Evolutionary conservation across 2,797 vertebrate species (phyloP).

Genomic region (Semotilus atromaculatus): DNA sequence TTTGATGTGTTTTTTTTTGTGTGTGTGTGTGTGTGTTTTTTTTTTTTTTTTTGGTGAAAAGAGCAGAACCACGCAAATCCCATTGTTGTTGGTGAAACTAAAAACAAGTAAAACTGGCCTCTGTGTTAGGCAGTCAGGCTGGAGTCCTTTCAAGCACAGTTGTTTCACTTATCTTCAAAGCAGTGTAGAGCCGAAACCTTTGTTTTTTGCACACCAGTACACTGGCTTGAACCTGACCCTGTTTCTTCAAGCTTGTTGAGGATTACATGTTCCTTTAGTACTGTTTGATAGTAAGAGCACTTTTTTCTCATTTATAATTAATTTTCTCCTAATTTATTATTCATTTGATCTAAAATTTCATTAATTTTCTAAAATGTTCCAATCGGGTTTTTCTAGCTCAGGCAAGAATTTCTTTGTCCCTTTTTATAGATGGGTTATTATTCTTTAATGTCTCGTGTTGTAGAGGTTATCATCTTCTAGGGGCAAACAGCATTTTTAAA

Average conservation of each 20-base stretch:
- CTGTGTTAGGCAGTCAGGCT: conserved; percentile 69
- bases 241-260: conserved; percentile 77
- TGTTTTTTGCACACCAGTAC: conserved; percentile 76
- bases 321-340: conserved; percentile 84
- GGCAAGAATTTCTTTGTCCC: conserved; percentile 75
- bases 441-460: conserved; percentile 82
- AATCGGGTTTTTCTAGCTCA: conserved; percentile 78
- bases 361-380: conserved; percentile 89
- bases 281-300: conserved; percentile 79
- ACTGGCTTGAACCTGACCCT: conserved; percentile 79
- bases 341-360: conserved; percentile 88
- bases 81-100: conserved; percentile 64
- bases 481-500: conserved; percentile 77
- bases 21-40: too few species aligned
- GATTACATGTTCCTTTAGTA: conserved; percentile 78
- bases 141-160: conserved; percentile 75
- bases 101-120: conserved; percentile 69
- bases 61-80: conserved; percentile 73
- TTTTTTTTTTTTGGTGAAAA: conserved; percentile 56
- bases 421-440: conserved; percentile 80
- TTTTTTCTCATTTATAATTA: conserved; percentile 82
- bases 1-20: conserved; percentile 70
- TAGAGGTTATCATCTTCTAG: conserved; percentile 83
- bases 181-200: conserved; percentile 72
- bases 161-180: conserved; percentile 81